A percentile compares a stretch with the other conserved stretches of the same genome.
phyloP scores from a whole-genome alignment of 2,113 vertebrate genomes.

The Cyprichromis sp. region DNA sequence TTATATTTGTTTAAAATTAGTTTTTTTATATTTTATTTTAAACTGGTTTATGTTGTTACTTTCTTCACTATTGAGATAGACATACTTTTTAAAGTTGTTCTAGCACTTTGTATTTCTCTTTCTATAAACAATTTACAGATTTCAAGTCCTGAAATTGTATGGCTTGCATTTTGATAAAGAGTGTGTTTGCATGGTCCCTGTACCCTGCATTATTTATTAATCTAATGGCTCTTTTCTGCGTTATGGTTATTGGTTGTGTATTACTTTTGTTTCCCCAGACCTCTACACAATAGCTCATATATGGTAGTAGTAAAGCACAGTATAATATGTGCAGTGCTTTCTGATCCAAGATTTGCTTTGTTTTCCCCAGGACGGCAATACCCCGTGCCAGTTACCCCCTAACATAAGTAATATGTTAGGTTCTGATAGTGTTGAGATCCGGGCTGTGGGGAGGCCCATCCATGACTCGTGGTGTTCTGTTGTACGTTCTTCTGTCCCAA shows the following conservation, averaged over 20 bases:
- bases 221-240: accelerated
- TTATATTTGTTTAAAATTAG: accelerated
- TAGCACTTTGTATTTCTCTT: not conserved
- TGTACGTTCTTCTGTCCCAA: not conserved
- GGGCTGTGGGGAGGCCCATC: not conserved
- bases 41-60: not conserved
- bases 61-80: accelerated
- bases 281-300: not conserved
- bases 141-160: not conserved
- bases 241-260: not conserved
- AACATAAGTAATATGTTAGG: not conserved
- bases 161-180: not conserved
- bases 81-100: not conserved
- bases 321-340: not conserved
- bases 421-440: not conserved
- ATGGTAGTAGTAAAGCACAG: not conserved
- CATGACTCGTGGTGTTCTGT: not conserved
- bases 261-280: not conserved
- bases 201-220: not conserved
- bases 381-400: not conserved
- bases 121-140: accelerated
- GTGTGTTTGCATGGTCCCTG: not conserved
- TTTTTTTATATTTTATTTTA: not conserved
- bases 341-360: not conserved
- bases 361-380: accelerated